Base-by-base conservation (phyloP, 2,113 vertebrate species). In the Cryptomyrus ogoouensis region DNA sequence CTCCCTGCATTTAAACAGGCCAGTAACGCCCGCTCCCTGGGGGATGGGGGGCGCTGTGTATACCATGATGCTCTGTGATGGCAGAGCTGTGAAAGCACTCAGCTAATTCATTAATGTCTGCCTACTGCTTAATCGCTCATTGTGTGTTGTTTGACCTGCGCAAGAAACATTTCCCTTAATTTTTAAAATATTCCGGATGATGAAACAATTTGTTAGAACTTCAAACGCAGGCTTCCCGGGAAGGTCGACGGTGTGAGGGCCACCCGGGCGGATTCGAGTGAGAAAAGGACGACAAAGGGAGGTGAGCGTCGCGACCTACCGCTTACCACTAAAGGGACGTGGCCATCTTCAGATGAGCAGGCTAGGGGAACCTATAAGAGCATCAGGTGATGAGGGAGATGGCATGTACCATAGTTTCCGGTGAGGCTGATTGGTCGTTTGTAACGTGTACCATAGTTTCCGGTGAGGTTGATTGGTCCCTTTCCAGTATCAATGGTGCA, bases 21-120 rank as follows among this genome's bases (percentile, higher is more conserved):
- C 83, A 42, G 94, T 95, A 95, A 95, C 94, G 94, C 94, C 94
- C 93, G 93, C 92, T 93, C 91, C 87, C 90, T 0, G 90, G 89
- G 58, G 87, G 91, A 49, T 9, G 10, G 66, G 70, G 70, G 70
- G 70, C 1, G 0, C 31, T 17, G 74, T 42, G 74, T 80, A 17
- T 19, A 7, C 35, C 15, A 4, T 80, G 15, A 80, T 42, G 74
- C 35, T 39, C 5, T 42, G 35, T 80, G 74, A 42, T 80, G 74
- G 74, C 74, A 80, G 74, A 42, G 35, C 74, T 42, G 74, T 80
- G 74, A 42, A 80, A 80, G 74, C 31, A 39, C 74, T 80, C 35
- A 42, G 35, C 35, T 42, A 42, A 80, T 42, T 42, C 19, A 42
- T 80, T 80, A 42, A 42, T 17, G 13, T 19, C 74, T 80, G 74